Base-by-base conservation (phyloP, 2,888 invertebrate species). In the Drosophila aldrichi region DNA sequence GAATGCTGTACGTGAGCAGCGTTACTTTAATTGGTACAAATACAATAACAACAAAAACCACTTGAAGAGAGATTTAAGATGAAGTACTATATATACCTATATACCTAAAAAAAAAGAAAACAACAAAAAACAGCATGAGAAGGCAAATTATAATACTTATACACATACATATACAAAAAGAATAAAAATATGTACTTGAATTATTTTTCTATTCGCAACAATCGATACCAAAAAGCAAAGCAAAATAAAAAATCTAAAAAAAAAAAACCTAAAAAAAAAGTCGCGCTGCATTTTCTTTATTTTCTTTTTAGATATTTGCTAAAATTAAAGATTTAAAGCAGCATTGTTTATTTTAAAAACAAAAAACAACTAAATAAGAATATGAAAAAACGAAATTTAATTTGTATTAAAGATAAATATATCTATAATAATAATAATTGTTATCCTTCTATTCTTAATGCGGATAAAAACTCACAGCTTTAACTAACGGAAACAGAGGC, bases 381-480 rank as follows among this genome's bases (percentile, higher is more conserved):
- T 8, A n/a, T n/a, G 2, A 6, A 69, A 36, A 78, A 73, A 77
- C 79, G 61, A 58, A 65, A 52, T 40, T 55, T 49, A 57, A 44
- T 65, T 38, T 16, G 18, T 18, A 68, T 54, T 69, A 68, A 65
- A 61, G 72, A 74, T 70, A 79, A 68, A 40, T 70, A 40, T 56
- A 66, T 66, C 32, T 72, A 48, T 49, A 18, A 48, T 71, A 69
- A 75, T 76, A 76, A 77, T 52, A 88, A 89, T 86, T 83, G 89
- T 90, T 86, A 89, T 86, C 79, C 90, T 88, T 89, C 76, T 81
- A 88, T 88, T 20, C 49, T 82, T 88, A 82, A 85, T 82, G 90
- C 90, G 89, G 86, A 88, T 90, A 82, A 91, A 90, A 91, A 91
- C 91, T 91, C 91, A 91, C 91, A 91, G 91, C 91, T 91, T 91